A percentile compares a stretch with the other conserved stretches of the same genome.
Conservation (phyloP, 2,888 invertebrate species). For the Pristionchus exspectatus region DNA sequence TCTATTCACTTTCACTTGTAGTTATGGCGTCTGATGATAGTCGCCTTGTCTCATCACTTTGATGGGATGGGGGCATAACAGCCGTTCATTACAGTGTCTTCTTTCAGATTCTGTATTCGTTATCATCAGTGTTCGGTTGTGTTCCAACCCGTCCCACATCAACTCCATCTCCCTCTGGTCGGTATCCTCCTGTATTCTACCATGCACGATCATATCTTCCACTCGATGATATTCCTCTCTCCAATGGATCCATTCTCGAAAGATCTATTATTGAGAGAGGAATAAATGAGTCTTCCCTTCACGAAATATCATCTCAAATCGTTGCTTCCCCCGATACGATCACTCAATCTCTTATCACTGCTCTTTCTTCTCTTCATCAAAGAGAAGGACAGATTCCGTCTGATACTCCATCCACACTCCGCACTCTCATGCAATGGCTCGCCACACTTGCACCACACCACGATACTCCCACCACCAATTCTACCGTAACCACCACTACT, state of each 20-base stretch:
- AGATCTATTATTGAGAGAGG: background rate
- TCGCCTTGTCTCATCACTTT: background rate
- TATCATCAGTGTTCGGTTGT: conserved; percentile 30
- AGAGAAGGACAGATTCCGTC: background rate
- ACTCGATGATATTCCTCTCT: background rate
- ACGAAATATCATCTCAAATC: background rate
- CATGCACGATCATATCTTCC: background rate
- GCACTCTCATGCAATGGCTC: conserved; percentile 35
- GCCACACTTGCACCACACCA: background rate
- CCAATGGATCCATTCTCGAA: background rate
- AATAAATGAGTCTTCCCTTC: background rate
- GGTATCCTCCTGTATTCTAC: conserved; percentile 25
- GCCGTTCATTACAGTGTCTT: background rate
- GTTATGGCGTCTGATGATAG: background rate
- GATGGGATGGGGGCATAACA: background rate
- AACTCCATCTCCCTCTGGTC: background rate
- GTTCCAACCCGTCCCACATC: conserved; percentile 38
- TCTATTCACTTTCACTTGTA: conserved; percentile 8
- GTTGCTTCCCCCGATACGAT: background rate
- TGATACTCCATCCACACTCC: background rate
- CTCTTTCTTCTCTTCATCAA: conserved; percentile 2
- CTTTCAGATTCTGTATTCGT: conserved; percentile 5
- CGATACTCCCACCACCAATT: background rate
- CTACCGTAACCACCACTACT: background rate
- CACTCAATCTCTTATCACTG: conserved; percentile 16